Conservation (phyloP, 2,113 vertebrate genomes). For the Terrapene triunguis region DNA sequence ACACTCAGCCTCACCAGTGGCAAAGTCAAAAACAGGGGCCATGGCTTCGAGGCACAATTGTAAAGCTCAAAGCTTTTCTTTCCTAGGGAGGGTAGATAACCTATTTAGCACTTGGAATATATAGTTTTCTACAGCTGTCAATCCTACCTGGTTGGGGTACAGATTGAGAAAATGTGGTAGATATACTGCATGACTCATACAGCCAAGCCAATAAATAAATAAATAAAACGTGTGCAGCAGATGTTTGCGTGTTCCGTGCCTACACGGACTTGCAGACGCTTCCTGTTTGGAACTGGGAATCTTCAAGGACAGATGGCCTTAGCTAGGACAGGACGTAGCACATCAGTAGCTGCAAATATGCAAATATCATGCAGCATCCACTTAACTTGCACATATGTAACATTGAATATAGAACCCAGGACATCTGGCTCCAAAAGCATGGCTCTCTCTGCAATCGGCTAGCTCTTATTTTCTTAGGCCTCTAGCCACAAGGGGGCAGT, state of each 20-base stretch:
- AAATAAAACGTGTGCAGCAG: conserved; percentile 27
- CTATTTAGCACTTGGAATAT: conserved; percentile 60
- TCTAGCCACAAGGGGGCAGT: not conserved
- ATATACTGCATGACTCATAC: not conserved
- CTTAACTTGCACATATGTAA: not conserved
- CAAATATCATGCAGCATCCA: not conserved
- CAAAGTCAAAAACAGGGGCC: conserved; percentile 70
- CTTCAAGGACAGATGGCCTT: not conserved
- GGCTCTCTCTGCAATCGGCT: not conserved
- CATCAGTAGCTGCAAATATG: not conserved
- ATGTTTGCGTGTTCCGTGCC: not conserved
- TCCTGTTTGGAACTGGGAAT: not conserved
- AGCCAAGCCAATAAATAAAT: not conserved
- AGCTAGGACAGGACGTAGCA: not conserved
- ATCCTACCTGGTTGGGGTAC: conserved; percentile 49
- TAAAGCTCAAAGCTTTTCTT: conserved; percentile 67
- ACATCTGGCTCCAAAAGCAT: not conserved
- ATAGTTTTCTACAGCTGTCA: conserved; percentile 68
- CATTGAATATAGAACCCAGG: not conserved
- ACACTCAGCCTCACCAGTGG: conserved; percentile 64
- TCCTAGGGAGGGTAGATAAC: conserved; percentile 23
- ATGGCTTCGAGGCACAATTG: conserved; percentile 53
- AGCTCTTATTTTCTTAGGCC: not conserved
- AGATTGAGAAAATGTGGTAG: conserved; percentile 54
- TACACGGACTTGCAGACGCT: not conserved